Evolutionary conservation across 2,797 vertebrate species (phyloP).

Genomic region (Tenualosa thibaudeaui): DNA sequence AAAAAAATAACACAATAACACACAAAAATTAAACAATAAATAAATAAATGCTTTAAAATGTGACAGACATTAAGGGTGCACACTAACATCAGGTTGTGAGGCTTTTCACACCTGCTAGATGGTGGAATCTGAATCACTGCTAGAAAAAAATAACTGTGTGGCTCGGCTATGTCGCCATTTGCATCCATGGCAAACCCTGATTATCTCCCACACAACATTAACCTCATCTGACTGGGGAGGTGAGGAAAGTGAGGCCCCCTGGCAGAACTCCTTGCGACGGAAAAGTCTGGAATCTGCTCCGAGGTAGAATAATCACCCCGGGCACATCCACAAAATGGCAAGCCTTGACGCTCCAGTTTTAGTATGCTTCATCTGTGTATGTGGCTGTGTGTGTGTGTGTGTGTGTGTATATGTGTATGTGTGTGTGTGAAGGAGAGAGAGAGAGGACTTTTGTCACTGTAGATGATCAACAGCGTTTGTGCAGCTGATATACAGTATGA

Average conservation of each 20-base stretch:
- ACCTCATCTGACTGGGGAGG: not conserved
- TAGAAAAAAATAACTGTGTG: not conserved
- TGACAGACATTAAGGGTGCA: not conserved
- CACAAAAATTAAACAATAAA: conserved; percentile 8
- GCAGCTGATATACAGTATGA: not conserved
- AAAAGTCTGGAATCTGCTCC: conserved; percentile 6
- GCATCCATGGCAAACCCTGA: not conserved
- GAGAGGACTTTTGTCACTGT: not conserved
- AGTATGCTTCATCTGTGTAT: conserved; percentile 1
- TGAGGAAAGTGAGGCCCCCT: conserved; percentile 1
- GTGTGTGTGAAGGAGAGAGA: not conserved
- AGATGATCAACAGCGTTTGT: not conserved
- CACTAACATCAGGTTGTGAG: not conserved
- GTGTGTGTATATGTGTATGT: conserved; percentile 6
- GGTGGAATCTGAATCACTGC: not conserved
- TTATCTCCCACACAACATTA: not conserved
- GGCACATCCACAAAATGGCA: not conserved
- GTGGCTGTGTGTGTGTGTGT: not conserved
- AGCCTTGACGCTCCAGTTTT: not conserved
- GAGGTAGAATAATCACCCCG: conserved; percentile 20
- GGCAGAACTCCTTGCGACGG: not conserved
- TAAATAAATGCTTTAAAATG: not conserved
- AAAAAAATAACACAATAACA: not conserved
- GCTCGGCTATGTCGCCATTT: not conserved
- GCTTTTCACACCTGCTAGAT: not conserved